Evolutionary conservation across 2,797 vertebrate genomes (phyloP).

Genomic region (Cirrhinus mrigala): DNA sequence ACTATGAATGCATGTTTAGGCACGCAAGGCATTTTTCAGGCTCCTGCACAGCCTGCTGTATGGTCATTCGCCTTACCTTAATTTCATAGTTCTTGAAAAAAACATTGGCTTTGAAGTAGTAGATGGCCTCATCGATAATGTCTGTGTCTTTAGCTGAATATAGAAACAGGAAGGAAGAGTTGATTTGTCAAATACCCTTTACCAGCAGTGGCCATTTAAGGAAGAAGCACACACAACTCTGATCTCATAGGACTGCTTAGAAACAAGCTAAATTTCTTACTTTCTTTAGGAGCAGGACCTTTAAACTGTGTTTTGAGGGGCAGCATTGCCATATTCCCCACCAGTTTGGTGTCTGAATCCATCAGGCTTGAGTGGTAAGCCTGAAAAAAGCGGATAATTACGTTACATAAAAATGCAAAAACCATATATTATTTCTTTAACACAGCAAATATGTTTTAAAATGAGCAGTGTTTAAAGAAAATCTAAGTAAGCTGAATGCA

Average conservation of each 20-base stretch:
- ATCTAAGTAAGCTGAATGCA: neutral
- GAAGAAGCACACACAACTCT: slow-evolving; percentile 18
- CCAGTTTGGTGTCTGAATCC: slow-evolving; percentile 86
- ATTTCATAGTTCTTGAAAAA: slow-evolving; percentile 99
- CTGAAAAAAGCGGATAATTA: slow-evolving; percentile 74
- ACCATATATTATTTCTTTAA: neutral
- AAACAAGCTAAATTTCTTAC: slow-evolving; percentile 73
- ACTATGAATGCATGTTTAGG: slow-evolving; percentile 30
- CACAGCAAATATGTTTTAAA: neutral
- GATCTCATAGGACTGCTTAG: neutral
- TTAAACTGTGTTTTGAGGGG: slow-evolving; percentile 97
- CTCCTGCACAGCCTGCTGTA: neutral
- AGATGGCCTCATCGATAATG: slow-evolving; percentile 97
- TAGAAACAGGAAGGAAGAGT: slow-evolving; percentile 36
- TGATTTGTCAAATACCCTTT: neutral
- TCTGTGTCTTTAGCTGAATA: slow-evolving; percentile 90
- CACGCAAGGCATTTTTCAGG: slow-evolving; percentile 15
- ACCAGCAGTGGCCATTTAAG: slow-evolving; percentile 52
- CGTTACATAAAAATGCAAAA: neutral
- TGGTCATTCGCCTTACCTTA: slow-evolving; percentile 82
- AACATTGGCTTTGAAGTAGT: slow-evolving; percentile 99
- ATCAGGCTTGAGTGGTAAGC: slow-evolving; percentile 95
- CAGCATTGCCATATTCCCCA: slow-evolving; percentile 96
- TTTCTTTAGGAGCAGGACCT: slow-evolving; percentile 92
- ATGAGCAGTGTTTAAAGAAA: neutral